Evolutionary conservation across 2,797 vertebrate genomes (phyloP).

Genomic region (Hydrophis major): DNA sequence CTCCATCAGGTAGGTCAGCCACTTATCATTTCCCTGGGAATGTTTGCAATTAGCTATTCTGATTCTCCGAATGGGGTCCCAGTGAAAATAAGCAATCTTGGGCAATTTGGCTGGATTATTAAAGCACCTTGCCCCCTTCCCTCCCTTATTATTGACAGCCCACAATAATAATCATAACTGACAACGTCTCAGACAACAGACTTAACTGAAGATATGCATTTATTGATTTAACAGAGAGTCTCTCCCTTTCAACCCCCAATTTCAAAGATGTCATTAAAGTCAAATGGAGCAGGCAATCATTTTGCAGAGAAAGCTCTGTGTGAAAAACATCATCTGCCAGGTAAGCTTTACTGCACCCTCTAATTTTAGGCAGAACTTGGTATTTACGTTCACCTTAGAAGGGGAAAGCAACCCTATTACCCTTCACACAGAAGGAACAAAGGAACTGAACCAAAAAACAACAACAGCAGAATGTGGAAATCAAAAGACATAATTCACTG

Average conservation of each 20-base stretch:
- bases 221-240: not conserved
- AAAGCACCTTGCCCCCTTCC: not conserved
- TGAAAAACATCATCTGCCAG: not conserved
- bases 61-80: not conserved
- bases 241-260: not conserved
- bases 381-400: conserved; percentile 9
- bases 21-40: not conserved
- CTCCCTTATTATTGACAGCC: conserved; percentile 36
- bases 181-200: not conserved
- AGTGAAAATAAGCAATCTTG: not conserved
- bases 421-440: not conserved
- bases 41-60: not conserved
- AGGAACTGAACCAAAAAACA: not conserved
- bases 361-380: not conserved
- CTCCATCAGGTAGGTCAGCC: not conserved
- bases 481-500: not conserved
- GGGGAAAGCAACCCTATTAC: not conserved
- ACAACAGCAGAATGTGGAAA: not conserved
- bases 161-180: conserved; percentile 31
- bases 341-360: not conserved
- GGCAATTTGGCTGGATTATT: not conserved
- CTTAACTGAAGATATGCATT: not conserved
- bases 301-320: not conserved
- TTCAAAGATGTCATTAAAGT: not conserved
- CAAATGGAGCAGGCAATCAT: not conserved